A percentile compares a stretch with the other conserved stretches of the same genome.
These are phyloP conservation scores for Diadophis punctatus DNA, from an alignment of 2,113 vertebrate species.

Conservation along the genomic window DNA sequence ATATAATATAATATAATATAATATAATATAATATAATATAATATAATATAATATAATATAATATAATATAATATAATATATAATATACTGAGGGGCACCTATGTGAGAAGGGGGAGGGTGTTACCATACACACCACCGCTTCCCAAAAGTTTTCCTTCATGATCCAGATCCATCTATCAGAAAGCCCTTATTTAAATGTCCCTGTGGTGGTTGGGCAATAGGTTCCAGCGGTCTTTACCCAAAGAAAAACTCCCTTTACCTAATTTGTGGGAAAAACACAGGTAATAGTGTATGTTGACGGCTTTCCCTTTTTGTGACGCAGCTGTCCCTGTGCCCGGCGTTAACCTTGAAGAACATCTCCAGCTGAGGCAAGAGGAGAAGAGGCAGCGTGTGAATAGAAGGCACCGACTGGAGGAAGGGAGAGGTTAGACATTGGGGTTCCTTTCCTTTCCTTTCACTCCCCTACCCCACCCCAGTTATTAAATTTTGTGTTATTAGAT, in stretches of 20 bases:
- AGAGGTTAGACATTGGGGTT: slow-evolving; percentile 77
- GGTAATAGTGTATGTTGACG: neutral
- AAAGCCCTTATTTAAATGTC: neutral
- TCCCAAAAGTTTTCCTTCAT: neutral
- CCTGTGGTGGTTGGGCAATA: neutral
- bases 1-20: no score
- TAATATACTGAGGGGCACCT: neutral
- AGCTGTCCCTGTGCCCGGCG: slow-evolving; percentile 98
- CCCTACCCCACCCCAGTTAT: neutral
- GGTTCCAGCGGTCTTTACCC: neutral
- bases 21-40: no score
- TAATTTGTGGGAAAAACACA: neutral
- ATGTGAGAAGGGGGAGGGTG: no score
- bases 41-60: no score
- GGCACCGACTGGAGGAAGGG: slow-evolving; percentile 92
- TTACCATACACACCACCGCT: neutral
- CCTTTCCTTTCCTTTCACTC: neutral
- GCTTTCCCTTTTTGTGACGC: slow-evolving; percentile 50
- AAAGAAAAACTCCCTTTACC: neutral
- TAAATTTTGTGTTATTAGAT: neutral
- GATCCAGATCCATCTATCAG: neutral
- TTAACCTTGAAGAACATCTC: slow-evolving; percentile 98
- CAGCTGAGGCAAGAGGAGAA: slow-evolving; percentile 97
- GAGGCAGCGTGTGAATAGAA: slow-evolving; percentile 88
- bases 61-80: no score